Base-by-base conservation (phyloP, 2,888 invertebrate genomes). In the Sinohyriopsis cumingii region DNA sequence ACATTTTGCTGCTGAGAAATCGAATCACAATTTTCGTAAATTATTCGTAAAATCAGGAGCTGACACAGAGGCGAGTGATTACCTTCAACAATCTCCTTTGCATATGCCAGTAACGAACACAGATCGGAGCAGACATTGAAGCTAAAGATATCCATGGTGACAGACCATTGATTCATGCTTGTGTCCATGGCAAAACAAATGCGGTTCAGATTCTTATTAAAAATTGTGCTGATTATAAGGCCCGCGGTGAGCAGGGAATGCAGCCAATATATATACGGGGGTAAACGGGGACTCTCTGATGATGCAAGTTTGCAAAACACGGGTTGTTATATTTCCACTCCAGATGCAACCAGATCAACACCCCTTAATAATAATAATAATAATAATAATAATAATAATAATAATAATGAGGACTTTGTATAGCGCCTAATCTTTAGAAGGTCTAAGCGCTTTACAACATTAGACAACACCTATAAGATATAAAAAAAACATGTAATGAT, bases 31-130 rank as follows among this genome's bases (percentile, higher is more conserved):
- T 1, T 24, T 64, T 15, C 64, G 68, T 33, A 9, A 19, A 5
- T 19, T 33, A 5, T 22, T 69, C 4, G n/a, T 65, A 55, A 55
- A 55, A n/a, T 19, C 61, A 5, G 73, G 73, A 7, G 70, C 73
- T n/a, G 33, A 64, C n/a, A 25, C 64, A 1, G 55, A 66, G 15
- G 59, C 22, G 2, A 1, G n/a, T n/a, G 71, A 74, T 59, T 69
- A 74, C n/a, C n/a, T n/a, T n/a, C n/a, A n/a, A n/a, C n/a, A n/a
- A n/a, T n/a, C n/a, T n/a, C 55, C 56, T 45, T 59, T 74, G 24
- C 68, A 73, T 53, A 61, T 73, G 62, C 54, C 73, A 2, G 63
- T 55, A 5, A 59, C 70, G 59, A 73, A 73, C 57, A n/a, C 60
- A 15, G 22, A 64, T 45, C n/a, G 67, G 69, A 1, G 69, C 67